Evolutionary conservation across 1,140 invertebrate species (phyloP), one percentile per base, ranked within the genome.

Genomic region (Pseudomyrmex flavicornis): DNA sequence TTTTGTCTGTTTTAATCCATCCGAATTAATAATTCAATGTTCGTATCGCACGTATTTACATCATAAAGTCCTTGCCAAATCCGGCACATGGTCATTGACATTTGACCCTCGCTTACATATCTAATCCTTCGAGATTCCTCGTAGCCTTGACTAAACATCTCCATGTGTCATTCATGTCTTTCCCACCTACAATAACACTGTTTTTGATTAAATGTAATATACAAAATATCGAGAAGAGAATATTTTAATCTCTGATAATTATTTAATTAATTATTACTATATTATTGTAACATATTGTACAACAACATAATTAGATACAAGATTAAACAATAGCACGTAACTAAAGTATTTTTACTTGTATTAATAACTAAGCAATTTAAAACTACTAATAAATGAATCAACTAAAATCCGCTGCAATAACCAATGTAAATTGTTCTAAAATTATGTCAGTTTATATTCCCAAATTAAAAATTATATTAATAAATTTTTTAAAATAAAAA

Each of bases 11-110:
- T 58, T 46, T 26, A 80, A 52, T 3, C 12, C 12, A 56, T 7
- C 56, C n/a, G 2, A 44, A 17, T 83, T 68, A 65, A 74, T 69
- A 58, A 76, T 85, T 85, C 79, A 56, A 50, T 54, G 17, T 9
- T 69, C 13, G 54, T 85, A 26, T 46, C 46, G n/a, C n/a, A 5
- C 12, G 35, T 48, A 59, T 20, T 9, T 54, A 10, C 48, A 44
- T n/a, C 22, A 85, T 2, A 13, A 48, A 35, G 35, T 48, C 44
- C 62, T 85, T 59, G 54, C 17, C 26, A 76, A 82, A 82, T 82
- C 4, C 17, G 50, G 68, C 54, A 85, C 86, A 83, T 72, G 86
- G 83, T 88, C 73, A 66, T 83, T 88, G 85, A 54, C 85, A 77
- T 46, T 56, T 74, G 66, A 75, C 62, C 73, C 35, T 85, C 68